Evolutionary conservation across 53 echinoderm and acorn worm genomes (phyloP).

Genomic region (Arbacia lixula): DNA sequence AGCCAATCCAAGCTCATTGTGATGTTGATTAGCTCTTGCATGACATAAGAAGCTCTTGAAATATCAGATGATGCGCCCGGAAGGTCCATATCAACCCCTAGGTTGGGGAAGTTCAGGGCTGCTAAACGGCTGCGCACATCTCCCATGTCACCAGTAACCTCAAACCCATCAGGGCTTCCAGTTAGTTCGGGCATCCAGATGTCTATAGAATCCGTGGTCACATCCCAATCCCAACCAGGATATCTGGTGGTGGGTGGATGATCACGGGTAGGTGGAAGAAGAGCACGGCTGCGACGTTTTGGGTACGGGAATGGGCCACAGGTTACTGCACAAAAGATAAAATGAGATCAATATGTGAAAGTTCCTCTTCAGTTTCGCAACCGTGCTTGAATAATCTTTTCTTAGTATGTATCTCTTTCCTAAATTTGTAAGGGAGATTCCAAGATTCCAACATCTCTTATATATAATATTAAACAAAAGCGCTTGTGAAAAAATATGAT

Average conservation of each 20-base stretch:
- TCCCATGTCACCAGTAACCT: background rate
- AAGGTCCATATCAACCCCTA: conserved; percentile 13
- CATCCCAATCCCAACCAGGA: conserved; percentile 1
- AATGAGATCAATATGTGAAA: too few relatives aligned
- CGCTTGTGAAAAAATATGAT: too few relatives aligned
- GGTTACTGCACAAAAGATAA: conserved; percentile 7
- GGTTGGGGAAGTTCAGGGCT: conserved; percentile 27
- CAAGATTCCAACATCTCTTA: too few relatives aligned
- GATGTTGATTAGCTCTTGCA: background rate
- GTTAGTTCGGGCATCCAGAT: too few relatives aligned
- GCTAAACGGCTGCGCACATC: background rate
- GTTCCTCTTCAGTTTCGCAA: too few relatives aligned
- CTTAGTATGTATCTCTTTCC: too few relatives aligned
- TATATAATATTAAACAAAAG: too few relatives aligned
- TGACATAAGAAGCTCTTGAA: background rate
- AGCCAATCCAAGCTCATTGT: conserved; percentile 16
- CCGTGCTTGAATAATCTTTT: too few relatives aligned
- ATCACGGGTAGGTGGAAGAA: background rate
- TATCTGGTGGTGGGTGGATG: background rate
- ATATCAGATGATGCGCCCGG: too few relatives aligned
- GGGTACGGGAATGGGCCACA: conserved; percentile 33
- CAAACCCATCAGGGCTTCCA: background rate
- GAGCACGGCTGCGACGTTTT: background rate
- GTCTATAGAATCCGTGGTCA: background rate
- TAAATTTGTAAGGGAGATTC: too few relatives aligned